Evolutionary conservation across 2,797 vertebrate species (phyloP).

Genomic region (Centropyge bicolor): DNA sequence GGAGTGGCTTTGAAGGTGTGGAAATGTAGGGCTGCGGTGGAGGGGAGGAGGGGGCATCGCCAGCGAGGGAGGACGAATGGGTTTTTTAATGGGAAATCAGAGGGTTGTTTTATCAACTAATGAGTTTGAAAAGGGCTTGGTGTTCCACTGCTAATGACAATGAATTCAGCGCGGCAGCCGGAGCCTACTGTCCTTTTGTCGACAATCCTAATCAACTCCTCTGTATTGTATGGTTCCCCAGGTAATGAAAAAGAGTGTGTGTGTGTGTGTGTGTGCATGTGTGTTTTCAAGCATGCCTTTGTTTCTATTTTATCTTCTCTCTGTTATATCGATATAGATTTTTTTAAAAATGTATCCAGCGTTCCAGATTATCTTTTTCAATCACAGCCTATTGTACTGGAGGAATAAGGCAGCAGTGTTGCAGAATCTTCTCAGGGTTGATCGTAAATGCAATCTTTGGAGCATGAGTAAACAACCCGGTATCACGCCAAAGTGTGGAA

Average conservation of each 20-base stretch:
- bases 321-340: slow-evolving; percentile 30
- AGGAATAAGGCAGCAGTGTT: not conserved
- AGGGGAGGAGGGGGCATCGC: slow-evolving; percentile 24
- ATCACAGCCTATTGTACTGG: not conserved
- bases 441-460: slow-evolving; percentile 1
- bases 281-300: slow-evolving; percentile 25
- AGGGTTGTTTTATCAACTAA: slow-evolving; percentile 86
- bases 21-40: slow-evolving; percentile 41
- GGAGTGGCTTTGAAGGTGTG: slow-evolving; percentile 56
- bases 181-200: slow-evolving; percentile 72
- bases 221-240: slow-evolving; percentile 65
- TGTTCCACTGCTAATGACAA: slow-evolving; percentile 81
- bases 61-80: slow-evolving; percentile 71
- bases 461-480: slow-evolving; percentile 18
- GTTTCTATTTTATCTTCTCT: slow-evolving; percentile 31
- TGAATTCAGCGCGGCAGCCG: slow-evolving; percentile 77
- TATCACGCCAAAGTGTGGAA: no score
- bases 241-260: slow-evolving; percentile 67
- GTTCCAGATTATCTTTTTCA: slow-evolving; percentile 16
- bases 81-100: slow-evolving; percentile 83
- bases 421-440: slow-evolving; percentile 24
- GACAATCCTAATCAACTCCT: slow-evolving; percentile 77
- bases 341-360: slow-evolving; percentile 29
- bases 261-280: slow-evolving; percentile 36
- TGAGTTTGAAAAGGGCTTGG: slow-evolving; percentile 82